Conservation (phyloP, 2,113 vertebrate genomes). For the Dipodomys stephensi region DNA sequence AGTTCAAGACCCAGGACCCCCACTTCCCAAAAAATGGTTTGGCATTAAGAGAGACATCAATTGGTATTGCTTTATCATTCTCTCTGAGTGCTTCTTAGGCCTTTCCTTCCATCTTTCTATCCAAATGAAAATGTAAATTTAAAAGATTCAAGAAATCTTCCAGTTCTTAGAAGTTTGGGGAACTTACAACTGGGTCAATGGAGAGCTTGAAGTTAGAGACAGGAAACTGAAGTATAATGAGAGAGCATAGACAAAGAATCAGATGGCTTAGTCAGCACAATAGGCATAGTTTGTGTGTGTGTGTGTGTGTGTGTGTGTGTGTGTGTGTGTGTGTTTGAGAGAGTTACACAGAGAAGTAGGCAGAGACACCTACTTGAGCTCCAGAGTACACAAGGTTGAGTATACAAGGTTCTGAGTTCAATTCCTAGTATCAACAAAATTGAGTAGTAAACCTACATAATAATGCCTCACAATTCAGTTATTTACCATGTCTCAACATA, state of each 20-base stretch:
- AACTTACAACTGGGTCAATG: background rate
- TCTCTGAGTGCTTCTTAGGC: background rate
- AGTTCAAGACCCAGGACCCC: too few relatives aligned
- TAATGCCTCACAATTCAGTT: too few relatives aligned
- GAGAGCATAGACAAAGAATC: background rate
- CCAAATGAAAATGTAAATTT: background rate
- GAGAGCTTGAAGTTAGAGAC: background rate
- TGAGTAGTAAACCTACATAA: too few relatives aligned
- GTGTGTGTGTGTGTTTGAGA: background rate
- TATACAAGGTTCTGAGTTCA: too few relatives aligned
- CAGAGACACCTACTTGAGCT: background rate
- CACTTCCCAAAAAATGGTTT: background rate
- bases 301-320: too few relatives aligned
- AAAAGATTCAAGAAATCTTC: background rate
- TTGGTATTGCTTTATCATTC: background rate
- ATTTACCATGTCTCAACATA: background rate
- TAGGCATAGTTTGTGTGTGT: background rate
- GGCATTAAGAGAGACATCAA: background rate
- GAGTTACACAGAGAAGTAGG: background rate
- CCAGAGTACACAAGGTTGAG: background rate
- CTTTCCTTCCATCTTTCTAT: background rate
- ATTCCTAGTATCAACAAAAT: too few relatives aligned
- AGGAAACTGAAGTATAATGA: background rate
- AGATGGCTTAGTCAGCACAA: background rate
- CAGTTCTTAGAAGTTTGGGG: constrained; percentile 1